phyloP scores from a whole-genome alignment of 2,113 vertebrate genomes.

The Aptenodytes forsteri region DNA sequence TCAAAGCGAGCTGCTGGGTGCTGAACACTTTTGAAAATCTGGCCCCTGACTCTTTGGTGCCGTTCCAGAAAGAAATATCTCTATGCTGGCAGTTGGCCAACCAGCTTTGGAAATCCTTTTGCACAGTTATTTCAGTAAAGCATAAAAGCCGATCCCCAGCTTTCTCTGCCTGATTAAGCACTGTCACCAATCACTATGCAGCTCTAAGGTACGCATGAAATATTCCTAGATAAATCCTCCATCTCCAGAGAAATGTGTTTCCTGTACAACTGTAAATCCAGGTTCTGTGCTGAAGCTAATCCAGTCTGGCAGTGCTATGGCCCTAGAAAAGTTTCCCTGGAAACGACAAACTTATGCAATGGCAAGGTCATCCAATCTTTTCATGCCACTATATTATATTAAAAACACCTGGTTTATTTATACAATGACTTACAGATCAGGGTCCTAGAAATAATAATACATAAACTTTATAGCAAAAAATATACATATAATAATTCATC shows the following conservation, averaged over 20 bases:
- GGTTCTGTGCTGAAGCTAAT: conserved; percentile 65
- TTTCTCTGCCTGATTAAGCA: conserved; percentile 55
- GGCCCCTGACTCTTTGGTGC: conserved; percentile 23
- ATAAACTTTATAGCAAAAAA: conserved; percentile 83
- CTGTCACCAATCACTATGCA: conserved; percentile 34
- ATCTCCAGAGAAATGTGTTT: conserved; percentile 58
- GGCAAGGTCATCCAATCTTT: conserved; percentile 52
- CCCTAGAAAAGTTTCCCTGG: conserved; percentile 55
- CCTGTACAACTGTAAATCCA: conserved; percentile 60
- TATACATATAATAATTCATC: conserved; percentile 82
- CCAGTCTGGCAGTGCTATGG: conserved; percentile 46
- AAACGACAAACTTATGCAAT: conserved; percentile 15
- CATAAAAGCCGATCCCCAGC: conserved; percentile 4
- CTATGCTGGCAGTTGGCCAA: conserved; percentile 42
- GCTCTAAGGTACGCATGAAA: conserved; percentile 24
- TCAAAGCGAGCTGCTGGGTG: conserved; percentile 44
- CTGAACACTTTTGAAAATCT: conserved; percentile 35
- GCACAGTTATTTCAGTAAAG: conserved; percentile 22
- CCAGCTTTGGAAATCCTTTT: conserved; percentile 39
- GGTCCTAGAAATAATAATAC: conserved; percentile 76
- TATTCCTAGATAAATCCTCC: conserved; percentile 51
- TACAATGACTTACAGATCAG: conserved; percentile 83
- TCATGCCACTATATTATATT: conserved; percentile 73
- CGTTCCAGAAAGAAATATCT: conserved; percentile 21
- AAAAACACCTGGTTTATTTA: conserved; percentile 83